phyloP scores from a whole-genome alignment of 2,113 vertebrate species.

The Capreolus pygargus region DNA sequence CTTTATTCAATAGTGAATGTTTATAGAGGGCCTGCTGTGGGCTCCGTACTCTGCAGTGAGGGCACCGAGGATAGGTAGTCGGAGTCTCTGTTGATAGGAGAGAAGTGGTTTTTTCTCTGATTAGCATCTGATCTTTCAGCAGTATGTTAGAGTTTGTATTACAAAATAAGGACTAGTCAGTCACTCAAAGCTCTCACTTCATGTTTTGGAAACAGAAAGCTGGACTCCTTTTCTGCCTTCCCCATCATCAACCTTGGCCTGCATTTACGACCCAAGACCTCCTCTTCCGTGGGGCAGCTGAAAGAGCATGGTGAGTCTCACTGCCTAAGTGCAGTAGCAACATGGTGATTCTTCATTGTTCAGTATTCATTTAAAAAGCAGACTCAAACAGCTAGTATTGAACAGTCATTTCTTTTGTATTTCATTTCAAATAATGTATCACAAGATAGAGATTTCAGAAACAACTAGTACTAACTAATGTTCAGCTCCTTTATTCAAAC shows the following conservation, averaged over 20 bases:
- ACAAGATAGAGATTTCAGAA: constrained; percentile 7
- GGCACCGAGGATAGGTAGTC: neutral
- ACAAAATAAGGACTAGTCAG: neutral
- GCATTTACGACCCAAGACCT: neutral
- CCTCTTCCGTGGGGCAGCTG: neutral
- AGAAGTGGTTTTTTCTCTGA: neutral
- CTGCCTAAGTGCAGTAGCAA: neutral
- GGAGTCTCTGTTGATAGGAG: neutral
- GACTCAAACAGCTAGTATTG: neutral
- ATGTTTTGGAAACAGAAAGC: constrained; percentile 58
- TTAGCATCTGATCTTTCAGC: neutral
- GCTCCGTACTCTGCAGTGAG: neutral
- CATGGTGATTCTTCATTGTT: neutral
- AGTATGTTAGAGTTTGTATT: neutral
- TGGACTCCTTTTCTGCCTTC: neutral
- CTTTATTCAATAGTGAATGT: neutral
- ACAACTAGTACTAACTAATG: neutral
- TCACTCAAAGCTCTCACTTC: constrained; percentile 15
- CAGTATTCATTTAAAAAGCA: neutral
- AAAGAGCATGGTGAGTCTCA: constrained; percentile 60
- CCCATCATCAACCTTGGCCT: neutral
- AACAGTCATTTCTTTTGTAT: neutral
- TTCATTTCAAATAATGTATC: neutral
- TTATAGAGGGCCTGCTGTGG: neutral
- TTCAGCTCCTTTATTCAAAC: neutral